Base-by-base conservation (phyloP, 2,113 vertebrate genomes). In the Ciconia stormi region DNA sequence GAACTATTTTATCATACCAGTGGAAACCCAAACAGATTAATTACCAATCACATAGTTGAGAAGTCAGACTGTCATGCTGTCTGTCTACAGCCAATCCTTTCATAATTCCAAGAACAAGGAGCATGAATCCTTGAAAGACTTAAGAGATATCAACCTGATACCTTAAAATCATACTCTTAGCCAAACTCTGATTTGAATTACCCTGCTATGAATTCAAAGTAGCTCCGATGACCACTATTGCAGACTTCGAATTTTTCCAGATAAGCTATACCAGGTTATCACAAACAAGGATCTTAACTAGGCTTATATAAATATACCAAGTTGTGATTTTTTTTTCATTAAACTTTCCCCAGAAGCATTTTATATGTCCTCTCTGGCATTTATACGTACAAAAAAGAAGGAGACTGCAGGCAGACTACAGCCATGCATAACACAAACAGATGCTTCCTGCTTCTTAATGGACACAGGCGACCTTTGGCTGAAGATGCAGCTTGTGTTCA, bases 391-490 rank as follows among this genome's bases (percentile, higher is more conserved):
- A 65, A 93, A 72, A 92, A 94, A 83, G 46, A 42, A 93, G 81
- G 66, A 89, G 89, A 63, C 83, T 96, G 87, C 55, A 93, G 78
- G 62, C 90, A 93, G 81, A 44, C 82, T 96, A 96, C 80, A 95
- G 83, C 81, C 80, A 80, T 70, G 40, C 91, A 76, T 71, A 95
- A 92, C 66, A 93, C 87, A 96, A 96, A 93, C 94, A 95, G 87
- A 96, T 94, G 93, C 91, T 95, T 97, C 96, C 91, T 95, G 78
- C 82, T 95, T 96, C 94, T 93, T 95, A 95, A 95, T 92, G 91
- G 96, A 96, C 87, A 92, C 4, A 4, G 81, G 56, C 6, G 23
- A 97, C 93, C 91, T 93, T 93, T 91, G 79, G 91, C 87, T 97
- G 87, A 90, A 96, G 94, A 94, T 76, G 69, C 71, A 93, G 89